Conservation (phyloP, 92 coral and sea anemone species). For the Epizoanthus rinbou region DNA sequence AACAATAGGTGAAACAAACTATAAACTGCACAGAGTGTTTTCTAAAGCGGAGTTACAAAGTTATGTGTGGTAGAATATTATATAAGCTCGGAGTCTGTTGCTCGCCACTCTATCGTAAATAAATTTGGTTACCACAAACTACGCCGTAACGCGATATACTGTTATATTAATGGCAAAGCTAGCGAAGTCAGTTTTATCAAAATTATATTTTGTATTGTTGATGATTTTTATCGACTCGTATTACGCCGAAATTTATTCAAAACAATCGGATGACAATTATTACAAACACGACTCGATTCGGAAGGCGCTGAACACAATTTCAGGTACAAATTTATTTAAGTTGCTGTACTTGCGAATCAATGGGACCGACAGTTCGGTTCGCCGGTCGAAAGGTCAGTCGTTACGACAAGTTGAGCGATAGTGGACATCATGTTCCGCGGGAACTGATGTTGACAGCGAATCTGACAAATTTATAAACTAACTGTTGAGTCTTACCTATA, state of each 20-base stretch:
- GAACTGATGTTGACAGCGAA: conserved; percentile 8
- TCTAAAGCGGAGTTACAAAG: conserved; percentile 15
- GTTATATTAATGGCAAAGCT: background rate
- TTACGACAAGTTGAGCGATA: background rate
- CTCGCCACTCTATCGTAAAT: background rate
- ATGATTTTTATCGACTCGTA: background rate
- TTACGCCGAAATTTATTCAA: conserved; percentile 38
- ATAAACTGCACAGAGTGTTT: conserved; percentile 3
- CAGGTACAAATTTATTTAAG: conserved; percentile 1
- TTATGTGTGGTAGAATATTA: conserved; percentile 20
- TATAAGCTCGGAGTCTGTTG: background rate
- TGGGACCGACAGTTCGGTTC: too few relatives aligned
- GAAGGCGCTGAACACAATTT: background rate
- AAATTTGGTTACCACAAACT: background rate
- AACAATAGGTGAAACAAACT: background rate
- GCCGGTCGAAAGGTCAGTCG: background rate
- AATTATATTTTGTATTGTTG: background rate
- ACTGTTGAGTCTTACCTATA: conserved; percentile 71
- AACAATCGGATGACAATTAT: conserved; percentile 13
- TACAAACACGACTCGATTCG: conserved; percentile 14
- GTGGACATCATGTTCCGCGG: background rate
- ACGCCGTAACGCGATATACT: background rate
- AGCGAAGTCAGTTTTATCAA: background rate
- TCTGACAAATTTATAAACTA: background rate
- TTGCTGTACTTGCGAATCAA: background rate